These are phyloP conservation scores for Lasioglossum marginatum DNA, from an alignment of 2,888 invertebrate species.

Conservation along the genomic window DNA sequence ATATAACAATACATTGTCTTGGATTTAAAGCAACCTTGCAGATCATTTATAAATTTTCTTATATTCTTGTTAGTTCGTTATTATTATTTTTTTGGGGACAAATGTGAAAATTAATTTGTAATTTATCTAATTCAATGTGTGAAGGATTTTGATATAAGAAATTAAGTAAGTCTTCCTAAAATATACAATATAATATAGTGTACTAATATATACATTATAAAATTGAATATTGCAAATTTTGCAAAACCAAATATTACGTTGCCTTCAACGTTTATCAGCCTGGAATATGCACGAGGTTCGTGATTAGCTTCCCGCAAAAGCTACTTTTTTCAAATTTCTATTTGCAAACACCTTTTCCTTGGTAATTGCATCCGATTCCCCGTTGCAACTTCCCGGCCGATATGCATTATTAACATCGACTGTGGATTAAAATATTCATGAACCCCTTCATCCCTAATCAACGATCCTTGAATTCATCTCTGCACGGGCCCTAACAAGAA, in stretches of 20 bases:
- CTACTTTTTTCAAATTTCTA: neutral
- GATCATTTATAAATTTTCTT: no score
- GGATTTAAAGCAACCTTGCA: no score
- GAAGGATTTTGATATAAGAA: no score
- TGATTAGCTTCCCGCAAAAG: neutral
- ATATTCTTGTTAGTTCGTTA: no score
- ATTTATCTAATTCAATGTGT: no score
- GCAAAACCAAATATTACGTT: neutral
- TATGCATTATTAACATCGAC: conserved; percentile 45
- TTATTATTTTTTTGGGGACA: no score
- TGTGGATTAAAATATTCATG: conserved; percentile 56
- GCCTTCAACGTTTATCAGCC: neutral
- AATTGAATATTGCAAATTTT: neutral
- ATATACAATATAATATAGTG: no score
- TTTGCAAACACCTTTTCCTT: neutral
- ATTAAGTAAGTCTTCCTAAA: no score
- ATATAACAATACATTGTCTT: no score
- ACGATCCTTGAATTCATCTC: conserved; percentile 49
- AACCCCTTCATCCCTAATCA: conserved; percentile 47
- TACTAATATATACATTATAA: no score
- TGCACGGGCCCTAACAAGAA: conserved; percentile 33
- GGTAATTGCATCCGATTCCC: neutral
- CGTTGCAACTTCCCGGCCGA: conserved; percentile 19
- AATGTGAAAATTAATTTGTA: no score
- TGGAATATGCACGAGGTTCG: neutral